These are phyloP conservation scores for Xiphorhynchus elegans DNA, from an alignment of 2,113 vertebrate species.

Conservation along the genomic window DNA sequence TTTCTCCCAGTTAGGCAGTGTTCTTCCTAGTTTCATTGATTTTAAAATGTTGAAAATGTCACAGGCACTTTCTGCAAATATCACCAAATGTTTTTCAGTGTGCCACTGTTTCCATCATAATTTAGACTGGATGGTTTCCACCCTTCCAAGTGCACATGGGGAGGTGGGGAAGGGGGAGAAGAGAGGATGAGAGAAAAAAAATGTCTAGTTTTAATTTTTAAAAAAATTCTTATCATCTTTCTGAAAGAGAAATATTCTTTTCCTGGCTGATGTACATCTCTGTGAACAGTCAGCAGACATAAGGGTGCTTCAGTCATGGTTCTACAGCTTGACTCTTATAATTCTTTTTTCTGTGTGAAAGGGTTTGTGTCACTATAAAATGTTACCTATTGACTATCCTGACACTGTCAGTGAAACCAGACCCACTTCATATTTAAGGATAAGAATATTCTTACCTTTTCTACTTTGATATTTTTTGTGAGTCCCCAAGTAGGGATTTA, in stretches of 20 bases:
- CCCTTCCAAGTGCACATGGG: neutral
- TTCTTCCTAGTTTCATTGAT: conserved; percentile 33
- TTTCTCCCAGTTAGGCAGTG: neutral
- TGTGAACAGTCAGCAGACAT: neutral
- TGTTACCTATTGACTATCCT: neutral
- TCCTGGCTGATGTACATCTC: neutral
- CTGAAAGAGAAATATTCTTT: neutral
- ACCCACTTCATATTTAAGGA: neutral
- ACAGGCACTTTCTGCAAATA: conserved; percentile 54
- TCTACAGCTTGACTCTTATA: neutral
- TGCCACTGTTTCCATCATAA: conserved; percentile 4
- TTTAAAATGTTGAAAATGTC: conserved; percentile 64
- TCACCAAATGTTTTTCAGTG: conserved; percentile 22
- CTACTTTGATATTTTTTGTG: neutral
- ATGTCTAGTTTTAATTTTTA: neutral
- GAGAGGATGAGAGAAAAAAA: neutral
- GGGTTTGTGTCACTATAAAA: neutral
- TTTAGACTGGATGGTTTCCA: neutral
- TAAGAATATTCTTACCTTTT: neutral
- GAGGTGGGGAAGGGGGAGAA: rapidly evolving
- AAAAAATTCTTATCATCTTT: neutral
- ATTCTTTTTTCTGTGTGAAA: neutral
- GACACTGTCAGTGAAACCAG: neutral
- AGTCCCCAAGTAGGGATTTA: rapidly evolving
- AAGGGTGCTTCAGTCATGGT: neutral